phyloP scores from a whole-genome alignment of 1,140 invertebrate species.

The Drosophila nannoptera region DNA sequence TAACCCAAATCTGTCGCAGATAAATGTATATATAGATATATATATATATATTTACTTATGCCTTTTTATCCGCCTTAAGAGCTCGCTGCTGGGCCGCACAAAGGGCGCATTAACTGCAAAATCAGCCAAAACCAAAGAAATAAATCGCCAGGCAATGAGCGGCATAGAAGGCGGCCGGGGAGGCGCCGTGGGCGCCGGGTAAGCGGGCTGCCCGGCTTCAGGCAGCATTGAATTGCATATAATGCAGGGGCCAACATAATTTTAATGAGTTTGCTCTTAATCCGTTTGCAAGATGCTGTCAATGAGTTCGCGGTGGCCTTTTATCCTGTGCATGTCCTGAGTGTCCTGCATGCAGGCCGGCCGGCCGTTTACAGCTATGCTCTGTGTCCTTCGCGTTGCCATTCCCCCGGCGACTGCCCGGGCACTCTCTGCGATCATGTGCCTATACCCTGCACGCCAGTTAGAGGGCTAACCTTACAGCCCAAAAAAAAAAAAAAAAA shows the following conservation, averaged over 20 bases:
- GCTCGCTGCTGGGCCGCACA: conserved; percentile 1
- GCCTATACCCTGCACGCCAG: background rate
- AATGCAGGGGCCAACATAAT: conserved; percentile 75
- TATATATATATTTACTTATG: too few relatives aligned
- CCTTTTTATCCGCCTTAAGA: too few relatives aligned
- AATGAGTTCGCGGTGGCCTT: conserved; percentile 62
- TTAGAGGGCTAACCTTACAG: too few relatives aligned
- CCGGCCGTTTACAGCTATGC: background rate
- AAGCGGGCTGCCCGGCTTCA: conserved; percentile 12
- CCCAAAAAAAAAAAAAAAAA: background rate
- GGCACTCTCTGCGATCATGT: conserved; percentile 33
- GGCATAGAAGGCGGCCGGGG: background rate
- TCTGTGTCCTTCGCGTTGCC: conserved; percentile 1
- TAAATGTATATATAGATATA: too few relatives aligned
- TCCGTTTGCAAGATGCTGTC: conserved; percentile 75
- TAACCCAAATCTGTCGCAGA: too few relatives aligned
- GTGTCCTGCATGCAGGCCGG: conserved; percentile 10
- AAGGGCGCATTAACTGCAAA: conserved; percentile 37
- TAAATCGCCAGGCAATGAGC: conserved; percentile 5
- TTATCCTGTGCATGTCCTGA: conserved; percentile 15
- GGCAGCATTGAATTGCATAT: conserved; percentile 73
- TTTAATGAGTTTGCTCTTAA: conserved; percentile 75
- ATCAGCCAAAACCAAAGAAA: conserved; percentile 16
- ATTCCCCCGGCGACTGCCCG: conserved; percentile 25
- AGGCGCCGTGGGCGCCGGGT: background rate